These are phyloP conservation scores for Suncus etruscus DNA, from an alignment of 2,113 vertebrate species.

Conservation along the genomic window DNA sequence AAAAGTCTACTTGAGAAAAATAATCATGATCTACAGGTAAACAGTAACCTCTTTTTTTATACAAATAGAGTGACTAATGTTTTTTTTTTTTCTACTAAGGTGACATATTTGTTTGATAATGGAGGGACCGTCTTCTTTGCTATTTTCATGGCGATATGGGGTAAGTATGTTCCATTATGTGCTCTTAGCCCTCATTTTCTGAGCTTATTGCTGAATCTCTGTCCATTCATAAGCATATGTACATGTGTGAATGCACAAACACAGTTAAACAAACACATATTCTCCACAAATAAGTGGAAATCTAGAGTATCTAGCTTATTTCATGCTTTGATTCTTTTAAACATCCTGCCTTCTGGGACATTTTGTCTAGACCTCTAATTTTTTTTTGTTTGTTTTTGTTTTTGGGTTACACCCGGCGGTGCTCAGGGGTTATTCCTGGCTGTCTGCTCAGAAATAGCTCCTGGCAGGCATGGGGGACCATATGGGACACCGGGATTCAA, in stretches of 20 bases:
- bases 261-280: background rate
- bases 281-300: background rate
- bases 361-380: background rate
- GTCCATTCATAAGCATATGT: background rate
- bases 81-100: conserved; percentile 83
- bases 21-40: background rate
- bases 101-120: conserved; percentile 92
- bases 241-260: background rate
- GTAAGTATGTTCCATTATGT: conserved; percentile 85
- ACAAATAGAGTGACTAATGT: background rate
- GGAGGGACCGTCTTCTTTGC: conserved; percentile 93
- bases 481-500: no score
- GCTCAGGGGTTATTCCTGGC: no score
- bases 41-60: background rate
- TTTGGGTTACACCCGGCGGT: no score
- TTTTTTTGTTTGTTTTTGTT: no score
- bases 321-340: background rate
- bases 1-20: background rate
- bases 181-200: background rate
- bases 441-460: no score
- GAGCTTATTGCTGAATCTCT: background rate
- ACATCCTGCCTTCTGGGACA: background rate
- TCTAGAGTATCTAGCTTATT: background rate
- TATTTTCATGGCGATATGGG: conserved; percentile 93
- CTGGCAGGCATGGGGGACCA: no score